A percentile compares a stretch with the other conserved stretches of the same genome.
Conservation (phyloP, 2,113 vertebrate species). For the Paralichthys olivaceus region DNA sequence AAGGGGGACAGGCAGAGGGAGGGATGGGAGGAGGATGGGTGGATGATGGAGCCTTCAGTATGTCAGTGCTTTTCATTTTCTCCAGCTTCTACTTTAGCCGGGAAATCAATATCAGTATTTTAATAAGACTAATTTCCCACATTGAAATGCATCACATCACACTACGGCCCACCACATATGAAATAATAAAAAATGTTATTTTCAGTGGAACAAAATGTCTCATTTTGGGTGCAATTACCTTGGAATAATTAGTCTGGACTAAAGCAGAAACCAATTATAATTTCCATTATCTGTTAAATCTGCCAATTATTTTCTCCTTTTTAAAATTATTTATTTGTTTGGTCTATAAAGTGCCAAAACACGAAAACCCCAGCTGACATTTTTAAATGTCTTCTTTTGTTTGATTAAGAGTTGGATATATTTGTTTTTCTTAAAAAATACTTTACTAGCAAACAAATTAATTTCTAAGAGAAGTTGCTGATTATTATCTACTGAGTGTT, state of each 20-base stretch:
- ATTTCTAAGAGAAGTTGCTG: not conserved
- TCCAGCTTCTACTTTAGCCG: constrained; percentile 19
- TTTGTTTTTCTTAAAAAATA: too few relatives aligned
- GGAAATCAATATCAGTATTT: constrained; percentile 45
- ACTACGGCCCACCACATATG: not conserved
- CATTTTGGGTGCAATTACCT: not conserved
- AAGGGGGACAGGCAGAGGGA: constrained; percentile 57
- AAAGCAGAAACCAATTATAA: not conserved
- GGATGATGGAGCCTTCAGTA: constrained; percentile 42
- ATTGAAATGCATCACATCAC: not conserved
- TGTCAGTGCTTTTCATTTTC: constrained; percentile 58
- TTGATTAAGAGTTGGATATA: not conserved
- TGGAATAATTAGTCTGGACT: not conserved
- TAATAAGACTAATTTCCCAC: constrained; percentile 20
- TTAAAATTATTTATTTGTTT: not conserved
- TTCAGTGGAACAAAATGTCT: not conserved
- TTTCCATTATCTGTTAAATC: constrained; percentile 12
- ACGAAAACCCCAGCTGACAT: not conserved
- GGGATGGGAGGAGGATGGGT: constrained; percentile 29
- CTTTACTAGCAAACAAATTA: not conserved
- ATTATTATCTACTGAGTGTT: not conserved
- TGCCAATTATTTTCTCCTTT: constrained; percentile 5
- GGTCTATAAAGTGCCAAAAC: not conserved
- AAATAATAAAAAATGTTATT: not conserved
- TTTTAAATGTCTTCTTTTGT: not conserved